A percentile compares a stretch with the other conserved stretches of the same genome.
These are phyloP conservation scores for Anoplius nigerrimus DNA, from an alignment of 2,888 invertebrate species.

Conservation along the genomic window DNA sequence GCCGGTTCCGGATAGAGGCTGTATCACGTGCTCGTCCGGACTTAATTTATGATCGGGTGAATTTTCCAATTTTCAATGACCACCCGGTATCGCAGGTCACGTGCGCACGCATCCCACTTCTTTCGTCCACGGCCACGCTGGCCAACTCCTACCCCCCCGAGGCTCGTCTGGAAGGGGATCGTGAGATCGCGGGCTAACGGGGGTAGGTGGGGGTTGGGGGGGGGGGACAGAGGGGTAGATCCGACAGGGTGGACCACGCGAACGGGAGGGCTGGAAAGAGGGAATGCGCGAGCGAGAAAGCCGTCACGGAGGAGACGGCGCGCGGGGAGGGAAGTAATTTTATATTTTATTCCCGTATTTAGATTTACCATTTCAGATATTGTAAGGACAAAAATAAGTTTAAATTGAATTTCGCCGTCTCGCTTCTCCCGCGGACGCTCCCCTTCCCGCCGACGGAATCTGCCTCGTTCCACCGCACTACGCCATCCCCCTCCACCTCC, in stretches of 20 bases:
- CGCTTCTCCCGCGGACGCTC: slow-evolving; percentile 38
- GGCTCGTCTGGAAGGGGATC: not conserved
- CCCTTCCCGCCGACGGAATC: slow-evolving; percentile 34
- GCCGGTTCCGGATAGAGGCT: too few species aligned
- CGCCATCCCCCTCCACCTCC: slow-evolving; percentile 25
- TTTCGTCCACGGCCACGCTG: slow-evolving; percentile 14
- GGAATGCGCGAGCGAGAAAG: not conserved
- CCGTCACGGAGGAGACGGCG: not conserved
- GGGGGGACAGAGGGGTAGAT: too few species aligned
- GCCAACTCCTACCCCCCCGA: not conserved
- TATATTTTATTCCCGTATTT: slow-evolving; percentile 71
- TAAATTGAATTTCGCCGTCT: slow-evolving; percentile 70
- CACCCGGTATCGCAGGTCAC: slow-evolving; percentile 52
- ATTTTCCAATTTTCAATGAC: slow-evolving; percentile 68
- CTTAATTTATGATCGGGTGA: slow-evolving; percentile 57
- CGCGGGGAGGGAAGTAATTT: slow-evolving; percentile 60
- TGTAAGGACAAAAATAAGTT: slow-evolving; percentile 72
- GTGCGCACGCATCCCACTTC: slow-evolving; percentile 19
- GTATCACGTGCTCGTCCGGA: slow-evolving; percentile 51
- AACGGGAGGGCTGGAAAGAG: slow-evolving; percentile 40
- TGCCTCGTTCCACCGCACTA: slow-evolving; percentile 18
- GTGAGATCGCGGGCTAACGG: not conserved
- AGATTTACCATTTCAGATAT: slow-evolving; percentile 71
- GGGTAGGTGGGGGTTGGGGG: not conserved
- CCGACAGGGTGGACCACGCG: too few species aligned